Evolutionary conservation across 1,140 invertebrate genomes (phyloP), one percentile per base, ranked within the genome.

Genomic region (Dendrolimus punctatus): DNA sequence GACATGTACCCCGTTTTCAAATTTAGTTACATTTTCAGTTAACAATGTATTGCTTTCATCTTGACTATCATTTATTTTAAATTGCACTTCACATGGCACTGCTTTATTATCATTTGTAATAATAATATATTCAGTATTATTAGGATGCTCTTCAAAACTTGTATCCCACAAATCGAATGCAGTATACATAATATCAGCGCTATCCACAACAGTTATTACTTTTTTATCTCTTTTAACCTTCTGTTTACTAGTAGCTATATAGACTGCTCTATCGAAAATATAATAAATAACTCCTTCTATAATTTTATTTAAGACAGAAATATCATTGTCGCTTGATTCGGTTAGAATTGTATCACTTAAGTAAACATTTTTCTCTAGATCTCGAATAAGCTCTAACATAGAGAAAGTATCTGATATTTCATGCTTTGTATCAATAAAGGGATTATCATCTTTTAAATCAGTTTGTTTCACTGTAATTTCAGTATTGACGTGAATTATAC

Each of bases 181-280:
- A 3, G 83, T 86, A 41, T 65, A 76, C 23, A 86, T n/a, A 46
- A 86, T 79, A 61, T 86, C 83, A 68, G 84, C 83, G 42, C 40
- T 50, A 57, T 86, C 83, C 8, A 72, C 80, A 23, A 86, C 68
- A 23, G 80, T 86, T 0, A 84, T 47, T 5, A 83, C 83, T 51
- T 56, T 69, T 59, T 83, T 60, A 6, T 8, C 8, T 6, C 37
- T 52, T 49, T 54, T 82, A 46, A 4, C 9, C 10, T 49, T 62
- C 10, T 56, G 64, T 48, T 64, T 54, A 43, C 57, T 59, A 50
- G 62, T 68, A 23, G 47, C 36, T 36, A 62, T 43, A 44, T 66
- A 71, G 53, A 73, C 68, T 3, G 68, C 76, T 51, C 41, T 64
- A 61, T 85, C 61, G 38, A 81, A 80, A 8, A 85, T 58, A 49